Conservation (phyloP, 2,797 vertebrate genomes). For the Darevskia nairensis region DNA sequence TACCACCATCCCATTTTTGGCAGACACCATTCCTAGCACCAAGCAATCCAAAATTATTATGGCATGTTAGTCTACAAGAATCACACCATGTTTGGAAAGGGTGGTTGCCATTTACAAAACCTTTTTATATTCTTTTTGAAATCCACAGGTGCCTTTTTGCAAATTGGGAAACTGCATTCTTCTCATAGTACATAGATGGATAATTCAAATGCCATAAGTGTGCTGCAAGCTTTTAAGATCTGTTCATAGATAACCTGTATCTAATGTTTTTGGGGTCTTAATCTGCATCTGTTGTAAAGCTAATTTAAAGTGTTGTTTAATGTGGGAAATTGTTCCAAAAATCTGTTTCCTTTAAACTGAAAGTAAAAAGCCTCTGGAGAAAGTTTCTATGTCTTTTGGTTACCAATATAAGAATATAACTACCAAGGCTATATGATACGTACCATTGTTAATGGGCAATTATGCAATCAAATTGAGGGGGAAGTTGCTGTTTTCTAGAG, state of each 20-base stretch:
- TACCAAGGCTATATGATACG: constrained; percentile 63
- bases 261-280: constrained; percentile 42
- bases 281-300: constrained; percentile 54
- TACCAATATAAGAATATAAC: constrained; percentile 53
- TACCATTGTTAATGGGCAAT: constrained; percentile 59
- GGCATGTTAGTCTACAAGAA: constrained; percentile 36
- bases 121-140: constrained; percentile 31
- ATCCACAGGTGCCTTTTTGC: constrained; percentile 35
- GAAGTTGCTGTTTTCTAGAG: background rate
- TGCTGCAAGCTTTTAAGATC: constrained; percentile 53
- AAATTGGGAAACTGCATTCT: constrained; percentile 44
- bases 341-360: constrained; percentile 62
- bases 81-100: background rate
- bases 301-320: constrained; percentile 55
- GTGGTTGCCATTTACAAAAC: constrained; percentile 33
- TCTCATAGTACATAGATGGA: constrained; percentile 47
- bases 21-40: constrained; percentile 14
- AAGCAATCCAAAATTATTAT: background rate
- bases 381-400: constrained; percentile 56
- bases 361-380: constrained; percentile 53
- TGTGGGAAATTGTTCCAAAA: constrained; percentile 59
- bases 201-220: constrained; percentile 40
- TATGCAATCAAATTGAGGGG: background rate
- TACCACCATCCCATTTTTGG: constrained; percentile 10
- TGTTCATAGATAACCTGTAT: constrained; percentile 46